These are phyloP conservation scores for Morus bassanus DNA, from an alignment of 2,797 vertebrate genomes.

Conservation along the genomic window DNA sequence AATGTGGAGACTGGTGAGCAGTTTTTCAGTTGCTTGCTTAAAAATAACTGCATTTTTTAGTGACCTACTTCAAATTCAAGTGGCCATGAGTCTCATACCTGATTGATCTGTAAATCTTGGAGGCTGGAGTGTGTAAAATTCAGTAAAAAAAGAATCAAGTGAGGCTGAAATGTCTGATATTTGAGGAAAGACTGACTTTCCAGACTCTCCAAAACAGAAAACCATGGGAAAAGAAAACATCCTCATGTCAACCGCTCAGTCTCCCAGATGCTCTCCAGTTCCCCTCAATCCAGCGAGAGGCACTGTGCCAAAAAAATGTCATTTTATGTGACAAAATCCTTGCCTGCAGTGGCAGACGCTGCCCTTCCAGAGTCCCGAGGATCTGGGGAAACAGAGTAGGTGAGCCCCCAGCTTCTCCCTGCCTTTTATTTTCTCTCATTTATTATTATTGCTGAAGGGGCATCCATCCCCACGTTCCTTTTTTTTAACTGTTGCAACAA, in stretches of 20 bases:
- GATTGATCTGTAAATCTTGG: background rate
- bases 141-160: background rate
- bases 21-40: background rate
- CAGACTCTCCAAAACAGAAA: background rate
- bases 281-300: background rate
- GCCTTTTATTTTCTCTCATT: background rate
- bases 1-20: background rate
- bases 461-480: background rate
- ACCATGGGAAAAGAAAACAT: background rate
- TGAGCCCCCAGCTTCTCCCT: background rate
- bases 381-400: background rate
- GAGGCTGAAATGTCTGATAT: background rate
- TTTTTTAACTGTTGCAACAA: background rate
- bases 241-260: background rate
- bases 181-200: background rate
- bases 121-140: background rate
- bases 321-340: background rate
- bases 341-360: background rate
- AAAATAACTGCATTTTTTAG: background rate
- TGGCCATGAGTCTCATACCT: background rate
- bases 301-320: background rate
- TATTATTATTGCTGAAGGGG: background rate
- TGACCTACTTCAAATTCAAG: background rate
- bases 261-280: background rate
- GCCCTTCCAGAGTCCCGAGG: background rate